These are phyloP conservation scores for Tenualosa thibaudeaui DNA, from an alignment of 2,797 vertebrate genomes.

Conservation along the genomic window DNA sequence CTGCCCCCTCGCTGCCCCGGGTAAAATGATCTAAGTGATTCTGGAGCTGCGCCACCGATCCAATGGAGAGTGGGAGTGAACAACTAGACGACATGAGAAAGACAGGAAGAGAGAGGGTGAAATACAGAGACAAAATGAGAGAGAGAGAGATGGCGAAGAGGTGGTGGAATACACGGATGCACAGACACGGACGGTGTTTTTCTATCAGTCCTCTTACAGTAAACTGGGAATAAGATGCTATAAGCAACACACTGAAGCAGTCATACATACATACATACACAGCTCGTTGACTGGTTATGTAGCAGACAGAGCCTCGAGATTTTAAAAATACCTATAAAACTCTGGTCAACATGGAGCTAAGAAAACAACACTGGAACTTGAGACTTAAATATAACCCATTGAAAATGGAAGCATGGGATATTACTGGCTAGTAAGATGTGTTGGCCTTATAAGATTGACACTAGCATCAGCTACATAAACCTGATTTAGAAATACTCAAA, in stretches of 20 bases:
- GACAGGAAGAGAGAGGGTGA: conserved; percentile 45
- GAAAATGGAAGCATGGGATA: conserved; percentile 40
- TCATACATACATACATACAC: background rate
- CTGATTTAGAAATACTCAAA: no score
- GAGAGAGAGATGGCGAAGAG: background rate
- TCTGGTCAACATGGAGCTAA: background rate
- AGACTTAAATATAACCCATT: background rate
- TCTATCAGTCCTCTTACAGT: background rate
- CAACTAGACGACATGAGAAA: conserved; percentile 50
- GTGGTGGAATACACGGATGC: background rate
- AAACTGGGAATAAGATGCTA: background rate
- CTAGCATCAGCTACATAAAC: no score
- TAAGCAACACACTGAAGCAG: conserved; percentile 5
- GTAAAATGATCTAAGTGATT: conserved; percentile 88
- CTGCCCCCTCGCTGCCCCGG: conserved; percentile 73
- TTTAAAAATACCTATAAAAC: background rate
- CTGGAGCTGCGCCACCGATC: conserved; percentile 77
- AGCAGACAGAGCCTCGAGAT: background rate
- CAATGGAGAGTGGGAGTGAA: conserved; percentile 68
- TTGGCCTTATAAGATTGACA: no score
- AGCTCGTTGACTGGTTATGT: background rate
- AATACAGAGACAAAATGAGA: conserved; percentile 50
- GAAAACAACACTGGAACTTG: background rate
- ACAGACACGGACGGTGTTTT: no score
- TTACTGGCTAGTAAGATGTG: no score